Evolutionary conservation across 1,140 invertebrate genomes (phyloP).

Genomic region (Eulimnadia texana): DNA sequence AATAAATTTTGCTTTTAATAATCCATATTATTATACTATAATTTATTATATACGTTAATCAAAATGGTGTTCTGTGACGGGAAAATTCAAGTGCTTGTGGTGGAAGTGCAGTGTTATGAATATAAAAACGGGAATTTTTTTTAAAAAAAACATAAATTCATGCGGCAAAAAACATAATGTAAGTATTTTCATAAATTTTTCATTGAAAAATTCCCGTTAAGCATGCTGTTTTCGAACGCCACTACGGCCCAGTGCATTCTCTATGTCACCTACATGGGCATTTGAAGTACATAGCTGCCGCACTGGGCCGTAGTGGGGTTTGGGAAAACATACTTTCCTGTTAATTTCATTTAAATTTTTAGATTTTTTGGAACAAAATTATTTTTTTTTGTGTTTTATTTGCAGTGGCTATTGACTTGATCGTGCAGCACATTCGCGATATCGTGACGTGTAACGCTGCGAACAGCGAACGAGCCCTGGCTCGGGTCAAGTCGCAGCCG

Average conservation of each 20-base stretch:
- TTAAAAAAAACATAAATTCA: background rate
- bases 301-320: too few species aligned
- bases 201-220: too few species aligned
- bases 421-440: slow-evolving; percentile 96
- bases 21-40: background rate
- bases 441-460: slow-evolving; percentile 31
- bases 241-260: background rate
- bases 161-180: too few species aligned
- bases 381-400: slow-evolving; percentile 21
- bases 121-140: background rate
- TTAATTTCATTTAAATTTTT: too few species aligned
- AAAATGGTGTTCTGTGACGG: background rate
- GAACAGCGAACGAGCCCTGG: background rate
- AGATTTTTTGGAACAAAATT: too few species aligned
- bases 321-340: too few species aligned
- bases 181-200: too few species aligned
- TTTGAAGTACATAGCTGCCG: too few species aligned
- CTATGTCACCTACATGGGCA: too few species aligned
- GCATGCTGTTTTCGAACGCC: background rate
- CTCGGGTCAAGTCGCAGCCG: background rate
- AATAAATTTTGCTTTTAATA: background rate
- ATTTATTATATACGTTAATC: background rate
- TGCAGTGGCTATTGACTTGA: slow-evolving; percentile 95
- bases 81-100: background rate
- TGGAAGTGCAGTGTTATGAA: background rate